Base-by-base conservation (phyloP, 2,888 invertebrate genomes). In the Drosophila barbarae region DNA sequence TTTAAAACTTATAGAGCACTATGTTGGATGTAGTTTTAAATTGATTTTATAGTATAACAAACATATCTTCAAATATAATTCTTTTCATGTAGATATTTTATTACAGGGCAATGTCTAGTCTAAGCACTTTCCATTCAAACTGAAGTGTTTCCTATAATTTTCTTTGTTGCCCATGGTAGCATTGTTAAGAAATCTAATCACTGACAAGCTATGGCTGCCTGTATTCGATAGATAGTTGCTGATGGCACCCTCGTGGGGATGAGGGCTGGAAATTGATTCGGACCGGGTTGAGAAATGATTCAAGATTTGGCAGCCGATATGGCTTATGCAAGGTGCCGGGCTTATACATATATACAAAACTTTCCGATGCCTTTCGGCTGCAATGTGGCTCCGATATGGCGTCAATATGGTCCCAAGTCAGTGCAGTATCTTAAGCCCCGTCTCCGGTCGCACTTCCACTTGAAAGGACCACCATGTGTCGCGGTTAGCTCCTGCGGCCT, bases 221-320 rank as follows among this genome's bases (percentile, higher is more conserved):
- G 75, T 76, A 78, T 83, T 83, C 85, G 84, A 85, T 85, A 85
- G 80, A 80, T 85, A 80, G 83, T 74, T 71, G 71, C 70, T 75
- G 80, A 77, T 83, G 83, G 73, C 69, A 64, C 77, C 71, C 77
- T 67, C 72, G 46, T 36, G 46, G 52, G n/a, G 49, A 23, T 35
- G 35, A 47, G 47, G 47, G 41, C 18, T 42, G 44, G 8, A 36
- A 55, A 59, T 56, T 54, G 65, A 71, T 53, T 70, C 50, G 56
- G 71, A 50, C 64, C 38, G 28, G 15, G 71, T 68, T 51, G 72
- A 39, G 51, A 72, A 71, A 72, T 57, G 44, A 41, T 42, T 65
- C 15, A 44, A 71, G 69, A 69, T 71, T 65, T 56, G 52, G 32
- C 53, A 39, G 26, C 10, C 38, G 72, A 69, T 71, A 69, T n/a